Percentiles rank a stretch among this genome's conserved stretches.
Conservation (phyloP, 2,113 vertebrate genomes). For the Acanthochromis polyacanthus region DNA sequence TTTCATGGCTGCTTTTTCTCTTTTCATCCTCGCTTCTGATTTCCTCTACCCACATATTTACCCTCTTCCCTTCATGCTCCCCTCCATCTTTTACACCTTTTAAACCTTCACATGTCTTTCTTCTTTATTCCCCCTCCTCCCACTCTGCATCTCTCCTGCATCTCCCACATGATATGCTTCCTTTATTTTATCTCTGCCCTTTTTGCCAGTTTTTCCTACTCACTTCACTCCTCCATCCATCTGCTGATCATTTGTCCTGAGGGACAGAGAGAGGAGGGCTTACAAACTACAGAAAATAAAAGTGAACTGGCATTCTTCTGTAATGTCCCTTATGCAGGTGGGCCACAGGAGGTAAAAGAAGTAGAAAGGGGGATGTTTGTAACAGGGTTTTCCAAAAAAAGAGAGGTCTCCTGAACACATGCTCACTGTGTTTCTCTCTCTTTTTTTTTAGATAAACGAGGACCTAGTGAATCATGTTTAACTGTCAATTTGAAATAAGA, state of each 20-base stretch:
- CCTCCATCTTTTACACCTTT: slow-evolving; percentile 28
- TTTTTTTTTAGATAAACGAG: not conserved
- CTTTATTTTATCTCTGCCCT: slow-evolving; percentile 35
- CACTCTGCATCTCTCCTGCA: slow-evolving; percentile 16
- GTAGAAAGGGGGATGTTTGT: slow-evolving; percentile 1
- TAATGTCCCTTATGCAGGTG: slow-evolving; percentile 28
- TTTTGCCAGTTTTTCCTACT: slow-evolving; percentile 49
- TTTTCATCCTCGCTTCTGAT: slow-evolving; percentile 3
- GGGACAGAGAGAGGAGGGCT: slow-evolving; percentile 19
- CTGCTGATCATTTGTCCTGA: slow-evolving; percentile 53
- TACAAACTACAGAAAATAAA: slow-evolving; percentile 32
- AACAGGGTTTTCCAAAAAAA: slow-evolving; percentile 1
- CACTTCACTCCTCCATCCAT: slow-evolving; percentile 63
- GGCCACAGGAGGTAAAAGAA: not conserved
- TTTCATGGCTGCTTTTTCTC: not conserved
- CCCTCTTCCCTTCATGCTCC: slow-evolving; percentile 6
- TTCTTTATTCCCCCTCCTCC: slow-evolving; percentile 28
- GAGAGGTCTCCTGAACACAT: not conserved
- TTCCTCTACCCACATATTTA: slow-evolving; percentile 40
- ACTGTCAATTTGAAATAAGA: not conserved
- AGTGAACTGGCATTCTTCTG: slow-evolving; percentile 36
- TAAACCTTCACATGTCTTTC: slow-evolving; percentile 28
- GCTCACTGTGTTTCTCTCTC: not conserved
- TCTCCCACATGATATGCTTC: slow-evolving; percentile 34
- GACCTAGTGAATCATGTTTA: slow-evolving; percentile 4